A percentile compares a stretch with the other conserved stretches of the same genome.
These are phyloP conservation scores for Cantharis lateralis DNA, from an alignment of 2,888 invertebrate genomes.

Conservation along the genomic window DNA sequence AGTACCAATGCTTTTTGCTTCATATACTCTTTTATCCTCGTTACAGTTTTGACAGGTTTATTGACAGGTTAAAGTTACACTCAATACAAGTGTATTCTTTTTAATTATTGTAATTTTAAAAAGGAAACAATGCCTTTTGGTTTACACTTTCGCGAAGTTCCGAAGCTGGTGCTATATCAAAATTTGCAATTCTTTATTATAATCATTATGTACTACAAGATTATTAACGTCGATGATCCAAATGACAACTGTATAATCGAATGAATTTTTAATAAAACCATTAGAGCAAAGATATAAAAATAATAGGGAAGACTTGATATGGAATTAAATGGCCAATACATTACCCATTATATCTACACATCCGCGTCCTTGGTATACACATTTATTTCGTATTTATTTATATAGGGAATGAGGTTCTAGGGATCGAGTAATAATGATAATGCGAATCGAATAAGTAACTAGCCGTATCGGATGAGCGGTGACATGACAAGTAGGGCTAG, in stretches of 20 bases:
- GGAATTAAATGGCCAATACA: conserved; percentile 10
- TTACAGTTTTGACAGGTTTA: conserved; percentile 29
- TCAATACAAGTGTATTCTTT: conserved; percentile 2
- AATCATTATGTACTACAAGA: too few species aligned
- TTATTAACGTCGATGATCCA: background rate
- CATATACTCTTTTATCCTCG: conserved; percentile 9
- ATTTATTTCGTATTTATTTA: conserved; percentile 14
- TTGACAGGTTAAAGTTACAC: conserved; percentile 28
- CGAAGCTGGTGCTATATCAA: background rate
- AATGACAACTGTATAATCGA: background rate
- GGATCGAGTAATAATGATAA: conserved; percentile 37
- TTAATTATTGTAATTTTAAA: background rate
- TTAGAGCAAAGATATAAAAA: background rate
- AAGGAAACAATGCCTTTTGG: background rate
- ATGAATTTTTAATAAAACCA: background rate
- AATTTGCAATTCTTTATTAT: background rate
- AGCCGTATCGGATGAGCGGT: conserved; percentile 44
- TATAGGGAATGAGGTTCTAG: conserved; percentile 6
- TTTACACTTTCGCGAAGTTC: background rate
- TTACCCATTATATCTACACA: conserved; percentile 8
- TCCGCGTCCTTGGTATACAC: background rate
- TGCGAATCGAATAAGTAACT: conserved; percentile 40
- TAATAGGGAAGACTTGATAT: background rate
- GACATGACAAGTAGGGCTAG: conserved; percentile 35
- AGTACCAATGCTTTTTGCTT: conserved; percentile 17